Percentiles rank a stretch among this genome's conserved stretches.
Evolutionary conservation across 2,888 invertebrate species (phyloP).

Genomic region (Lasiommata megera): DNA sequence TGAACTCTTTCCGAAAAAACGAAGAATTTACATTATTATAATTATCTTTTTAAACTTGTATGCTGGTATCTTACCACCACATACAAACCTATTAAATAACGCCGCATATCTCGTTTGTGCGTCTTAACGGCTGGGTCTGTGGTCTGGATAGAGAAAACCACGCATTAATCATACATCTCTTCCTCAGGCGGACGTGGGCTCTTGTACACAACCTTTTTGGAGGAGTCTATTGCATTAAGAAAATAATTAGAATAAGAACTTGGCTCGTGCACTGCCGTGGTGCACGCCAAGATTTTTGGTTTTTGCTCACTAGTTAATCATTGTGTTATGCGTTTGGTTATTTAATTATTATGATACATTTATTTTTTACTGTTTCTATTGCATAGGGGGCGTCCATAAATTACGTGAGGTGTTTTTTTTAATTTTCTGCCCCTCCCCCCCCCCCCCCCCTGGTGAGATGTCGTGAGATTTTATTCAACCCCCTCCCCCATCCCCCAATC

Average conservation of each 20-base stretch:
- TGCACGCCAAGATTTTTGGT: not conserved
- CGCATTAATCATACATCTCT: slow-evolving; percentile 56
- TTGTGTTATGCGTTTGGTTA: no score
- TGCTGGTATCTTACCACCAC: slow-evolving; percentile 80
- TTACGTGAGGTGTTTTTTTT: no score
- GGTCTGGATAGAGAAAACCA: slow-evolving; percentile 68
- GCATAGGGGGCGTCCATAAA: no score
- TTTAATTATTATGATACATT: no score
- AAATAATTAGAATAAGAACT: no score
- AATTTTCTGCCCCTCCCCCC: no score
- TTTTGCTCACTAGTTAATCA: no score
- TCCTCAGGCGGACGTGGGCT: slow-evolving; percentile 29
- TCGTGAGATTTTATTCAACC: no score
- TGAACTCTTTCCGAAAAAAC: slow-evolving; percentile 1
- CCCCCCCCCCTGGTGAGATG: no score
- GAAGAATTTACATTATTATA: not conserved
- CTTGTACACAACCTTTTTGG: slow-evolving; percentile 36
- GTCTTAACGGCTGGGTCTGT: slow-evolving; percentile 71
- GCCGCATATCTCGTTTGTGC: slow-evolving; percentile 51
- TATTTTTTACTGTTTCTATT: no score
- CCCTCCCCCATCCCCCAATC: no score
- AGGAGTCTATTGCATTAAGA: slow-evolving; percentile 24
- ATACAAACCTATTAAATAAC: slow-evolving; percentile 73
- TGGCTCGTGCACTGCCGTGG: not conserved
- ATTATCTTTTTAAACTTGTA: slow-evolving; percentile 49